Evolutionary conservation across 2,888 invertebrate genomes (phyloP).

Genomic region (Caenorhabditis plicata): DNA sequence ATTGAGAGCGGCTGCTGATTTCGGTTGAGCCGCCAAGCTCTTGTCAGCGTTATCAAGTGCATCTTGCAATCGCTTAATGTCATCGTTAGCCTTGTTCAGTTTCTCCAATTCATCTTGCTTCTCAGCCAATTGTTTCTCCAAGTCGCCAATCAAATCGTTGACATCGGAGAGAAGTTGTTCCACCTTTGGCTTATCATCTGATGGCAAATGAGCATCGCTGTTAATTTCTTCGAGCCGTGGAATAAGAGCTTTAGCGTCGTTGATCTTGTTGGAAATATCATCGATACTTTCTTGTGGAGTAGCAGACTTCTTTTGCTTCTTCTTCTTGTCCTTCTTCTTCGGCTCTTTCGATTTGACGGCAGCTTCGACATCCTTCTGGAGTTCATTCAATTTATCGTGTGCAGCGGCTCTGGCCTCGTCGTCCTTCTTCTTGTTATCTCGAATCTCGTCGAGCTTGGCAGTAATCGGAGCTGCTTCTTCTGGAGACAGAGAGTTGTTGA

Average conservation of each 20-base stretch:
- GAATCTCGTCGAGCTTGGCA: conserved; percentile 9
- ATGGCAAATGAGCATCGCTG: conserved; percentile 25
- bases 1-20: conserved; percentile 14
- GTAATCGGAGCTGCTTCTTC: conserved; percentile 7
- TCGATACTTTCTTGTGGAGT: conserved; percentile 24
- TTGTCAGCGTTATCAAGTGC: conserved; percentile 29
- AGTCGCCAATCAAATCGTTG: conserved; percentile 19
- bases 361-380: conserved; percentile 26
- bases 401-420: conserved; percentile 29
- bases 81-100: conserved; percentile 23
- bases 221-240: conserved; percentile 35
- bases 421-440: conserved; percentile 9
- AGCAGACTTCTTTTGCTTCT: too few species aligned
- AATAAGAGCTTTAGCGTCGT: conserved; percentile 29
- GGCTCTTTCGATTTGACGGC: conserved; percentile 26
- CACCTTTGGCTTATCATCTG: conserved; percentile 31
- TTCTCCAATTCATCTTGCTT: conserved; percentile 27
- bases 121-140: conserved; percentile 19
- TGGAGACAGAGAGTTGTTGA: conserved; percentile 26
- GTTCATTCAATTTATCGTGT: conserved; percentile 21
- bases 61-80: conserved; percentile 27
- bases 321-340: conserved; percentile 37
- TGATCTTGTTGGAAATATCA: conserved; percentile 17
- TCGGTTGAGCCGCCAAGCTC: conserved; percentile 11
- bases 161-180: conserved; percentile 16